phyloP scores from a whole-genome alignment of 1,140 invertebrate genomes.

The Leptinotarsa defecta region DNA sequence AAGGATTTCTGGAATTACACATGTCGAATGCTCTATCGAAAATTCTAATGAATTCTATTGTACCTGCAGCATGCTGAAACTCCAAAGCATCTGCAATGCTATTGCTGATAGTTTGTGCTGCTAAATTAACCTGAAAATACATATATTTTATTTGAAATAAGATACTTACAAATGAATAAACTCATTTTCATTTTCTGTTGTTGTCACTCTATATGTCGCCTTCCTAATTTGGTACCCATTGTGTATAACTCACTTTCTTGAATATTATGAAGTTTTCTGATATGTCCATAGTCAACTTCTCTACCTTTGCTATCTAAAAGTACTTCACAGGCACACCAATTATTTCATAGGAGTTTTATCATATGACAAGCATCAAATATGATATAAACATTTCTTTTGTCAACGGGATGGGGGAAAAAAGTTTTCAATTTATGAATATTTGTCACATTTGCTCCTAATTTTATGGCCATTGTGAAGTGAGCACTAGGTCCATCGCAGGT shows the following conservation, averaged over 20 bases:
- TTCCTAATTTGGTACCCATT: constrained; percentile 12
- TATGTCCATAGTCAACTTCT: constrained; percentile 1
- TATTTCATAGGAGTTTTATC: constrained; percentile 23
- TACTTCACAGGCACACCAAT: no score
- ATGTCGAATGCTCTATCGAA: constrained; percentile 44
- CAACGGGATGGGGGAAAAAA: constrained; percentile 14
- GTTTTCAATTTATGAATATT: constrained; percentile 13
- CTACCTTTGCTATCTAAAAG: constrained; percentile 33
- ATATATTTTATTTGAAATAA: neutral
- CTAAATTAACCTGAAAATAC: constrained; percentile 32
- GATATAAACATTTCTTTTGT: constrained; percentile 1
- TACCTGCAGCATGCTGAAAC: constrained; percentile 29
- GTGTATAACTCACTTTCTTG: neutral
- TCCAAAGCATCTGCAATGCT: constrained; percentile 40
- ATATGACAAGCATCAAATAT: constrained; percentile 29
- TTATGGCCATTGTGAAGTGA: constrained; percentile 36
- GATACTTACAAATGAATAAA: constrained; percentile 32
- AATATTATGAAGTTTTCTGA: constrained; percentile 11
- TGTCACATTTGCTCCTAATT: neutral
- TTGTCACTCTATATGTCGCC: constrained; percentile 5
- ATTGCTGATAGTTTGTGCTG: constrained; percentile 41
- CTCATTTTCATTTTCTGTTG: constrained; percentile 20
- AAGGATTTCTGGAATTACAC: constrained; percentile 40
- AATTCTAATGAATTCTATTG: constrained; percentile 41
- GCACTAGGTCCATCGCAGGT: constrained; percentile 42